phyloP scores from a whole-genome alignment of 2,113 vertebrate species.

The Ammodytes marinus region DNA sequence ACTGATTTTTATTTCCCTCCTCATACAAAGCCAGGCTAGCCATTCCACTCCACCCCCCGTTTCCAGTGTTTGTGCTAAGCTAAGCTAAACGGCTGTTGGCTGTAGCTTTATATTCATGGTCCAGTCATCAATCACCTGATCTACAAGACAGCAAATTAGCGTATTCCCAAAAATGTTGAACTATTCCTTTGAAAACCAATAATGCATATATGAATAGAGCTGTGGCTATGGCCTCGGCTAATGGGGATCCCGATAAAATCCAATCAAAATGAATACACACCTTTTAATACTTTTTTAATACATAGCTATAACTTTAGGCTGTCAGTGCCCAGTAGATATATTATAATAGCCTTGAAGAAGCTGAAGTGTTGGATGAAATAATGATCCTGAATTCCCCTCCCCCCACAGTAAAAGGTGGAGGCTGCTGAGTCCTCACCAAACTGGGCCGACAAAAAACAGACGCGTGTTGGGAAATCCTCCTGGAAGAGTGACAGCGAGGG shows the following conservation, averaged over 20 bases:
- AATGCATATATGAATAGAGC: neutral
- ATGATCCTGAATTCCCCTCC: neutral
- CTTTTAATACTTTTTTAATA: neutral
- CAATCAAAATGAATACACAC: too few species aligned
- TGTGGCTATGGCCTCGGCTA: too few species aligned
- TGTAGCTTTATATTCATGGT: neutral
- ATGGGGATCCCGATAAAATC: too few species aligned
- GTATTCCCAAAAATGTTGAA: neutral
- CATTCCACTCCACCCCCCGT: too few species aligned
- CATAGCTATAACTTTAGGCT: neutral
- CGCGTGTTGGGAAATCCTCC: conserved; percentile 16
- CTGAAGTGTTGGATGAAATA: neutral
- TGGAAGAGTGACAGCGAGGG: conserved; percentile 33
- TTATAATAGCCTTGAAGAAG: neutral
- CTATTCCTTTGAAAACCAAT: neutral
- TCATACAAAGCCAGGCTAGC: neutral
- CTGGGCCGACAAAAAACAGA: conserved; percentile 25
- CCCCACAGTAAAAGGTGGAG: neutral
- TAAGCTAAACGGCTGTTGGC: neutral
- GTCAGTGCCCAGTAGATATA: neutral
- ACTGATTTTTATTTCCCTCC: too few species aligned
- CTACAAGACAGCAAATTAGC: neutral
- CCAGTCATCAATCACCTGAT: neutral
- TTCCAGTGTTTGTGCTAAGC: neutral
- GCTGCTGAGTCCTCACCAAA: conserved; percentile 13